Evolutionary conservation across 2,113 vertebrate genomes (phyloP).

Genomic region (Lates calcarifer): DNA sequence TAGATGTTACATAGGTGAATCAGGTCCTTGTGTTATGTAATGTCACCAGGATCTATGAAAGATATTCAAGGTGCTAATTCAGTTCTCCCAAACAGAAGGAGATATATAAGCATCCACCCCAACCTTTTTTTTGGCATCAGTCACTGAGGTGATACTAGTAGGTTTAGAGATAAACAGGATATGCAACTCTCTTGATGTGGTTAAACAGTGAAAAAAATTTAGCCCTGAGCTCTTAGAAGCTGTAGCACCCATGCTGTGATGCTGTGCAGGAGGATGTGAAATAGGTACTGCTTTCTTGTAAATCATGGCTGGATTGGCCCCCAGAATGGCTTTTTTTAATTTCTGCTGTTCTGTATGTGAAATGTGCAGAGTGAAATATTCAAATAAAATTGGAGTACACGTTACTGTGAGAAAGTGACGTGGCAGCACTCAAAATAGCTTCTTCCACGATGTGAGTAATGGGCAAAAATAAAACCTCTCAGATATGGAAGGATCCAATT

Average conservation of each 20-base stretch:
- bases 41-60: background rate
- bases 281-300: conserved; percentile 17
- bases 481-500: background rate
- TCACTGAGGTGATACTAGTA: conserved; percentile 64
- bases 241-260: conserved; percentile 25
- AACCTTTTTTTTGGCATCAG: conserved; percentile 1
- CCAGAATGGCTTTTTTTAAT: background rate
- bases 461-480: no score
- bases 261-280: conserved; percentile 25
- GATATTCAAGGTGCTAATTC: background rate
- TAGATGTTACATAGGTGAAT: background rate
- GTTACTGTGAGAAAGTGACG: background rate
- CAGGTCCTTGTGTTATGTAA: background rate
- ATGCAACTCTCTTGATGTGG: conserved; percentile 72
- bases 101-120: background rate
- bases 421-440: background rate
- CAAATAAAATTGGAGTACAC: background rate
- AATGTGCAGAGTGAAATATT: background rate
- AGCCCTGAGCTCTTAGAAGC: conserved; percentile 38
- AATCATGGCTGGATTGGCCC: background rate
- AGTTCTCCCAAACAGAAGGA: background rate
- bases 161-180: conserved; percentile 77
- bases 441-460: background rate
- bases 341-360: background rate
- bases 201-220: conserved; percentile 56